Evolutionary conservation across 2,113 vertebrate species (phyloP).

Genomic region (Gnathonemus echidnorhynchus): DNA sequence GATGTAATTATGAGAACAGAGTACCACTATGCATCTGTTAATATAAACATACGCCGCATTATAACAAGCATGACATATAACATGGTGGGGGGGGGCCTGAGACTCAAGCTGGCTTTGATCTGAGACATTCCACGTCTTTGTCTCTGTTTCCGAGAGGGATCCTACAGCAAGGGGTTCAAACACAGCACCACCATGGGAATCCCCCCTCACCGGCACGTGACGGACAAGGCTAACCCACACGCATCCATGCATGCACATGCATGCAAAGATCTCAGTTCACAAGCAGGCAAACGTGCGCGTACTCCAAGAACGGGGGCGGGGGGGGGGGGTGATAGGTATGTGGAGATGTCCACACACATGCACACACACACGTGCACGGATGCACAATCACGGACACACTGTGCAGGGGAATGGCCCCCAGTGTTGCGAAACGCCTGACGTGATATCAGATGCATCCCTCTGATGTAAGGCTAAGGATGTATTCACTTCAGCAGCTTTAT

Average conservation of each 20-base stretch:
- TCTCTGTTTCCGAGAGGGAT: slow-evolving; percentile 43
- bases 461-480: slow-evolving; percentile 41
- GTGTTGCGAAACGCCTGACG: slow-evolving; percentile 34
- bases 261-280: background rate
- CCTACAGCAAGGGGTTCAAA: slow-evolving; percentile 44
- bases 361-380: slow-evolving; percentile 33
- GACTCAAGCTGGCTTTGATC: slow-evolving; percentile 43
- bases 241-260: background rate
- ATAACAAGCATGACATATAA: background rate
- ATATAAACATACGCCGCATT: background rate
- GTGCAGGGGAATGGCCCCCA: slow-evolving; percentile 32
- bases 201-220: slow-evolving; percentile 38
- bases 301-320: background rate
- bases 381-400: background rate
- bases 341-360: background rate
- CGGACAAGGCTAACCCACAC: slow-evolving; percentile 21
- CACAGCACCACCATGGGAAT: slow-evolving; percentile 53
- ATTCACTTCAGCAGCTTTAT: slow-evolving; percentile 25
- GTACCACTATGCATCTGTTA: background rate
- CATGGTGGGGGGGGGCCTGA: background rate
- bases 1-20: background rate
- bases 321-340: background rate
- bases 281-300: background rate
- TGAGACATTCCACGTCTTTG: slow-evolving; percentile 38
- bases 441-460: slow-evolving; percentile 54